These are phyloP conservation scores for Pectinophora gossypiella DNA, from an alignment of 1,140 invertebrate species.

Conservation along the genomic window DNA sequence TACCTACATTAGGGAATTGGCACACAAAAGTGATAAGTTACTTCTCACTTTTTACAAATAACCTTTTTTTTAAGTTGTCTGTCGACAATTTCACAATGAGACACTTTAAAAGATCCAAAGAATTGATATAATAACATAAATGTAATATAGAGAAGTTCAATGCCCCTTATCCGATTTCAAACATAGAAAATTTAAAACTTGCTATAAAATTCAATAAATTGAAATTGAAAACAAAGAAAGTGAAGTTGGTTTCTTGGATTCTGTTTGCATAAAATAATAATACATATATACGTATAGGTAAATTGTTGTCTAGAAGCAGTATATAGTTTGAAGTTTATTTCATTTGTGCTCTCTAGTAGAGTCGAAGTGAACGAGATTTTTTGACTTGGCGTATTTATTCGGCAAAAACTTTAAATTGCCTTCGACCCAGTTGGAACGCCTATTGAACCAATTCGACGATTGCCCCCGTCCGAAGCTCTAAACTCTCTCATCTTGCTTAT, in stretches of 20 bases:
- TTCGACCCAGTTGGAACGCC: slow-evolving; percentile 55
- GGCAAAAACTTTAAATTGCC: slow-evolving; percentile 68
- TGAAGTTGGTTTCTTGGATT: neutral
- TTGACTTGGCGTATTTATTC: slow-evolving; percentile 63
- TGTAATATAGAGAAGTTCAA: too few species aligned
- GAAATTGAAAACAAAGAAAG: too few species aligned
- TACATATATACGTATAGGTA: neutral
- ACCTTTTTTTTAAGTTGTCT: too few species aligned
- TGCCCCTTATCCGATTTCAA: too few species aligned
- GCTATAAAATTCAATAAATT: too few species aligned
- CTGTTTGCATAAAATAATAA: neutral
- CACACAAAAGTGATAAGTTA: too few species aligned
- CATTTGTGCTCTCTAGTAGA: slow-evolving; percentile 27
- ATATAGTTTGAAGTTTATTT: slow-evolving; percentile 20
- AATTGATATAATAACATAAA: too few species aligned
- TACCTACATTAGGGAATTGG: too few species aligned
- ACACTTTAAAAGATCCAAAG: too few species aligned
- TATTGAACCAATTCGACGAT: slow-evolving; percentile 59
- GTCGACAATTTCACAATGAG: too few species aligned
- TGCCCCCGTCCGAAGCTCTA: slow-evolving; percentile 42
- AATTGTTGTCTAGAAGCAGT: neutral
- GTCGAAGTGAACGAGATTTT: slow-evolving; percentile 32
- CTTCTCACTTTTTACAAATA: too few species aligned
- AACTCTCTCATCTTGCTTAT: slow-evolving; percentile 34
- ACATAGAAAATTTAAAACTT: too few species aligned